phyloP scores from a whole-genome alignment of 2,888 invertebrate species.

The Andrena hattorfiana region DNA sequence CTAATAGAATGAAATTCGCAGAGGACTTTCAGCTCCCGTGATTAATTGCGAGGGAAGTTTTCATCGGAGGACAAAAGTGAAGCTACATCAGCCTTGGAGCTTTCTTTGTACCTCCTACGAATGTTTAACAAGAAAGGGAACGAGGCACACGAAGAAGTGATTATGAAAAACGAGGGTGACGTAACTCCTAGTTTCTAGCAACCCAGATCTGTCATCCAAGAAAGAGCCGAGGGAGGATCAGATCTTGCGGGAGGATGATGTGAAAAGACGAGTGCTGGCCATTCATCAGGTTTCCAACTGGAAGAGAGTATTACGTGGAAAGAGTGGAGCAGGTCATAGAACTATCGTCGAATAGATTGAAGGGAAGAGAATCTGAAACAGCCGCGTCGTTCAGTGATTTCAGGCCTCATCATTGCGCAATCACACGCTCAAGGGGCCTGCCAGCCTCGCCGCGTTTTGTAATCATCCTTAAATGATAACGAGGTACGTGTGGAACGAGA shows the following conservation, averaged over 20 bases:
- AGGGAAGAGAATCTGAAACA: slow-evolving; percentile 39
- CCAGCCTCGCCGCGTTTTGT: slow-evolving; percentile 71
- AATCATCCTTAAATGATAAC: slow-evolving; percentile 80
- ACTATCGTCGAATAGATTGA: slow-evolving; percentile 48
- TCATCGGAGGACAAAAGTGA: background rate
- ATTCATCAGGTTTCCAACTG: slow-evolving; percentile 75
- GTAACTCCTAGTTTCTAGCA: slow-evolving; percentile 71
- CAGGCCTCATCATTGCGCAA: slow-evolving; percentile 77
- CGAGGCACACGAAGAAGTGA: slow-evolving; percentile 28
- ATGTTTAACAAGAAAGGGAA: slow-evolving; percentile 1
- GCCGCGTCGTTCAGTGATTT: slow-evolving; percentile 74
- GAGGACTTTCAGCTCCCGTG: no score
- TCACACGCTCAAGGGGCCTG: slow-evolving; percentile 73
- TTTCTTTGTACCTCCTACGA: background rate
- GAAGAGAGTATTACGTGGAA: slow-evolving; percentile 51
- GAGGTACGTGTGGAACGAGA: slow-evolving; percentile 70
- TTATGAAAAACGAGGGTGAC: slow-evolving; percentile 58
- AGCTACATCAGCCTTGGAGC: background rate
- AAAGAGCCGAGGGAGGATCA: slow-evolving; percentile 72
- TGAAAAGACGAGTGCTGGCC: slow-evolving; percentile 61
- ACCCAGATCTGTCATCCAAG: slow-evolving; percentile 81
- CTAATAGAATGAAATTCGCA: no score
- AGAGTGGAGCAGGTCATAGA: slow-evolving; percentile 50
- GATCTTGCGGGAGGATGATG: slow-evolving; percentile 45
- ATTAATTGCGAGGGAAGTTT: no score